Conservation (phyloP, 2,888 invertebrate species). For the Helobdella robusta region DNA sequence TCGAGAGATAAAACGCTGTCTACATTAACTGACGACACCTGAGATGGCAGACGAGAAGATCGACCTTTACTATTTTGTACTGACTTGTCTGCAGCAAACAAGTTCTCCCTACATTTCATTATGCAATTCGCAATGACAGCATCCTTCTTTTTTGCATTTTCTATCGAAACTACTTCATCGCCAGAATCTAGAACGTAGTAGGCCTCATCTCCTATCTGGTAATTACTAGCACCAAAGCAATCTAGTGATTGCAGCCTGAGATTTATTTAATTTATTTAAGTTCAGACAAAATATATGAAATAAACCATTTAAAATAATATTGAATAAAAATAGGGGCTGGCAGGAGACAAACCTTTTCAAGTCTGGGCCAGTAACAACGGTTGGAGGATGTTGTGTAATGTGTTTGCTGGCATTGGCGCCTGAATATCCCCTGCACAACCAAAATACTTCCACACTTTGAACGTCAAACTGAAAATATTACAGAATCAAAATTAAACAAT, state of each 20-base stretch:
- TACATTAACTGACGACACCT: too few relatives aligned
- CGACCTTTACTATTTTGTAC: too few relatives aligned
- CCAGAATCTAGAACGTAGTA: constrained; percentile 67
- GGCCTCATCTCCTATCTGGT: constrained; percentile 80
- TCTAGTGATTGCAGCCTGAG: constrained; percentile 65
- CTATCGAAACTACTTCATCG: constrained; percentile 55
- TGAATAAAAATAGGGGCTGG: background rate
- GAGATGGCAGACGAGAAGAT: too few relatives aligned
- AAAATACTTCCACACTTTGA: constrained; percentile 71
- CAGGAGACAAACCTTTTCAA: constrained; percentile 56
- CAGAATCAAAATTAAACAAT: too few relatives aligned
- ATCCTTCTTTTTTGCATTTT: constrained; percentile 14
- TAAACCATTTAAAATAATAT: background rate
- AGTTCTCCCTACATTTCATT: too few relatives aligned
- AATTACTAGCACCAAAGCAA: constrained; percentile 73
- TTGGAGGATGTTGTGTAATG: constrained; percentile 36
- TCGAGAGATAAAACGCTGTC: too few relatives aligned
- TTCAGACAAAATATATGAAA: background rate
- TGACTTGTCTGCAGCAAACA: too few relatives aligned
- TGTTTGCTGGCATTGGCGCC: background rate
- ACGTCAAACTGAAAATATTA: constrained; percentile 59
- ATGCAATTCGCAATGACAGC: too few relatives aligned
- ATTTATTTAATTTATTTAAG: background rate
- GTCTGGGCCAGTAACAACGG: constrained; percentile 63
- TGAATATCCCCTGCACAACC: constrained; percentile 62